Conservation (phyloP, 2,113 vertebrate genomes). For the Equus przewalskii region DNA sequence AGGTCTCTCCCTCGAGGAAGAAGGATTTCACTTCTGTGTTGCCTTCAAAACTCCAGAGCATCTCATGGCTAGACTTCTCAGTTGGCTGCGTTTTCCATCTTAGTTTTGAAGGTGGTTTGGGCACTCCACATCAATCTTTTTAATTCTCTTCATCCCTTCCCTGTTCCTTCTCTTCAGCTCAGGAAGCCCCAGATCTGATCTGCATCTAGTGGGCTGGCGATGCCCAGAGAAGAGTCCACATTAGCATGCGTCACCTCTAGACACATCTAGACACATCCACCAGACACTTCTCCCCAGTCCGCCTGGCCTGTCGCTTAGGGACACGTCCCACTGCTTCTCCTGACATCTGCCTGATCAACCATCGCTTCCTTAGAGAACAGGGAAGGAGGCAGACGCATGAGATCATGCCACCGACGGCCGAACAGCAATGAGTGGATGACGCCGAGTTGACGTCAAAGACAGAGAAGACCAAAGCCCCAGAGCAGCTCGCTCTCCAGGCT, state of each 20-base stretch:
- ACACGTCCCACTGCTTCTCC: background rate
- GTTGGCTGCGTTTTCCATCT: background rate
- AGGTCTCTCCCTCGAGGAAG: background rate
- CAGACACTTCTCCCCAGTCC: background rate
- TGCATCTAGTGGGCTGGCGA: background rate
- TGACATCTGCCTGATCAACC: background rate
- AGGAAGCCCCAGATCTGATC: background rate
- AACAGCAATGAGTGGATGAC: conserved; percentile 50
- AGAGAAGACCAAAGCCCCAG: background rate
- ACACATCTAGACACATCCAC: background rate
- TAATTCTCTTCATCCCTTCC: background rate
- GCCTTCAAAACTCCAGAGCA: background rate
- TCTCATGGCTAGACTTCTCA: background rate
- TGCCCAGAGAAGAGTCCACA: conserved; percentile 52
- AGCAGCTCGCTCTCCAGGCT: background rate
- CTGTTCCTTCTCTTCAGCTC: conserved; percentile 71
- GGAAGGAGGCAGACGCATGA: background rate
- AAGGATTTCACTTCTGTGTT: background rate
- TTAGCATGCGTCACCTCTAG: conserved; percentile 51
- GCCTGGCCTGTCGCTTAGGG: conserved; percentile 44
- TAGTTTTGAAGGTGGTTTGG: background rate
- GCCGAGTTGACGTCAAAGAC: conserved; percentile 69
- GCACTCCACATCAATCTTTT: background rate
- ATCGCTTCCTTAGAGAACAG: background rate
- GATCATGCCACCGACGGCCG: conserved; percentile 70